Percentiles rank a stretch among this genome's conserved stretches.
Evolutionary conservation across 37 sponge, comb jelly and placozoan genomes (phyloP).

Genomic region (Agelas oroides): DNA sequence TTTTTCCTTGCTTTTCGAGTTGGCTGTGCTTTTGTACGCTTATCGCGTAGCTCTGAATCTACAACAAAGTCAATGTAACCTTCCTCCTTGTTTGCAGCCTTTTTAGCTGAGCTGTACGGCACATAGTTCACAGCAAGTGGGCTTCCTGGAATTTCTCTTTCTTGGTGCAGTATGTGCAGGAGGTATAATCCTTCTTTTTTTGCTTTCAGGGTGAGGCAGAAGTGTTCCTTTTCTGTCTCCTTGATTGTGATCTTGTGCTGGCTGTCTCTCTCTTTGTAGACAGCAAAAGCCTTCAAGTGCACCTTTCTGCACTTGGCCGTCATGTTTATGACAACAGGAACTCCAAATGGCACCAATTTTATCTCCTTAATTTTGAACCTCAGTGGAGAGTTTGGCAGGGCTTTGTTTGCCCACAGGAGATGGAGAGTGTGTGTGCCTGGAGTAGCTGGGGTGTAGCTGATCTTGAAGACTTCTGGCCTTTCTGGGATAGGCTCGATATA

Average conservation of each 20-base stretch:
- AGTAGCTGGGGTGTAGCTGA: constrained; percentile 61
- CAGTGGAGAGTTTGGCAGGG: constrained; percentile 62
- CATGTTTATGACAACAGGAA: constrained; percentile 51
- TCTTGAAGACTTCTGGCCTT: constrained; percentile 13
- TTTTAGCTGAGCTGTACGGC: too few relatives aligned
- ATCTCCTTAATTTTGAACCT: constrained; percentile 35
- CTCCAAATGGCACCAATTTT: constrained; percentile 14
- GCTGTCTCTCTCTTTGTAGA: not conserved
- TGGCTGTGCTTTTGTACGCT: constrained; percentile 49
- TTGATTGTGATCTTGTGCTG: constrained; percentile 54
- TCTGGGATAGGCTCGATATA: too few relatives aligned
- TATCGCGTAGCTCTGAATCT: too few relatives aligned
- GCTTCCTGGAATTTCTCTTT: constrained; percentile 38
- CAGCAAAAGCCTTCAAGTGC: constrained; percentile 53
- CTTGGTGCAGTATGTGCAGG: constrained; percentile 28
- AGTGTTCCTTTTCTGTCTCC: constrained; percentile 48
- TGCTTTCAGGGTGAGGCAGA: constrained; percentile 51
- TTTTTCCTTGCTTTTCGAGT: constrained; percentile 47
- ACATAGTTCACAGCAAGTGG: constrained; percentile 40
- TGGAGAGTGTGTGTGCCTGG: constrained; percentile 56
- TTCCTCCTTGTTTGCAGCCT: not conserved
- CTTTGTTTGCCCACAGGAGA: constrained; percentile 50
- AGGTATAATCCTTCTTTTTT: constrained; percentile 58
- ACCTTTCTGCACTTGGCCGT: constrained; percentile 37
- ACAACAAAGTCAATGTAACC: constrained; percentile 2